Percentiles rank a stretch among this genome's conserved stretches.
Conservation (phyloP, 2,113 vertebrate genomes). For the Pygoscelis adeliae region DNA sequence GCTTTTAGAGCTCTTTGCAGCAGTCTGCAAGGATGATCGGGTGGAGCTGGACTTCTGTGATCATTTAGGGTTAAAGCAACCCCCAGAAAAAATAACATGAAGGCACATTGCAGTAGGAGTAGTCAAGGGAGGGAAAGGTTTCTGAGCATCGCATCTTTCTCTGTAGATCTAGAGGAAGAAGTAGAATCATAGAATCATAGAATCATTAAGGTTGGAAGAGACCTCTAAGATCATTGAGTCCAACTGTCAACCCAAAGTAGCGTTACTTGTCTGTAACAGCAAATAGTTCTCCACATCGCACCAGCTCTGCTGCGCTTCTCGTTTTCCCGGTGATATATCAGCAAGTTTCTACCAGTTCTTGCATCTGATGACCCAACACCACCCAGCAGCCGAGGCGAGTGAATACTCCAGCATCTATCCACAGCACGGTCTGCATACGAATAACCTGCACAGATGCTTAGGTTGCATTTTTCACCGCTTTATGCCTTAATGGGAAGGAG, state of each 20-base stretch:
- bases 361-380: neutral
- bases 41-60: neutral
- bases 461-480: neutral
- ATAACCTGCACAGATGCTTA: neutral
- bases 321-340: neutral
- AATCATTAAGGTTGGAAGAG: too few species aligned
- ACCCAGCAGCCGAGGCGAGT: neutral
- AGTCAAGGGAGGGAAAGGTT: neutral
- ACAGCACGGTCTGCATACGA: neutral
- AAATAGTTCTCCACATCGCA: neutral
- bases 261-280: neutral
- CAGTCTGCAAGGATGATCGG: fast-evolving
- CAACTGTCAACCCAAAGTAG: too few species aligned
- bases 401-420: neutral
- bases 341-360: neutral
- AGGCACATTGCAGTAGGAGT: neutral
- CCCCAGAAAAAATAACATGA: neutral
- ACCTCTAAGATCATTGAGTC: too few species aligned
- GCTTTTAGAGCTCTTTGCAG: neutral
- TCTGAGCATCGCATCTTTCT: neutral
- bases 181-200: too few species aligned
- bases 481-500: neutral
- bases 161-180: neutral
- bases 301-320: neutral
- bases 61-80: neutral